phyloP scores from a whole-genome alignment of 1,140 invertebrate genomes.

The Drosophila teissieri region DNA sequence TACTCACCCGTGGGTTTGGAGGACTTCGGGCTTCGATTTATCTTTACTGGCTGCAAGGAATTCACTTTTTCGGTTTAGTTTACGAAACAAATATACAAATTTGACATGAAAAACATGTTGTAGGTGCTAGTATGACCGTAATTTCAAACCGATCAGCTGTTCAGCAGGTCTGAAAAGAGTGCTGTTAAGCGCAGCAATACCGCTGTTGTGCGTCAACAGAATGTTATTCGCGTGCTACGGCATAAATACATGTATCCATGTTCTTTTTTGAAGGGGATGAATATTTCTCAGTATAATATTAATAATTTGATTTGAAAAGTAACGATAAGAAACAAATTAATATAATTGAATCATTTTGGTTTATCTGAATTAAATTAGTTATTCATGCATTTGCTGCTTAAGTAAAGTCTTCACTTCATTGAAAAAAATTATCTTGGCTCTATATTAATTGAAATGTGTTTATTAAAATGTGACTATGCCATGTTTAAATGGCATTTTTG shows the following conservation, averaged over 20 bases:
- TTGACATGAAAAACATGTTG: constrained; percentile 42
- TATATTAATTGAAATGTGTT: too few species aligned
- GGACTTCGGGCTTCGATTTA: not conserved
- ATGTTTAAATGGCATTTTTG: too few species aligned
- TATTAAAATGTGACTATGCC: too few species aligned
- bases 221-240: not conserved
- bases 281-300: not conserved
- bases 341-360: too few species aligned
- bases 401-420: too few species aligned
- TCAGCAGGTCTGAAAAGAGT: not conserved
- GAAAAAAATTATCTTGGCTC: too few species aligned
- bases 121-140: constrained; percentile 43
- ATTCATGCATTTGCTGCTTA: too few species aligned
- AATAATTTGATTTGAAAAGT: too few species aligned
- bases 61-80: constrained; percentile 27
- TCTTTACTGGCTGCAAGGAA: not conserved
- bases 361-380: too few species aligned
- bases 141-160: constrained; percentile 28
- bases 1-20: constrained; percentile 22
- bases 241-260: not conserved
- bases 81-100: constrained; percentile 39
- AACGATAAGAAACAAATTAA: too few species aligned
- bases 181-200: constrained; percentile 6
- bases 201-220: constrained; percentile 6
- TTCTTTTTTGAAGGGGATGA: not conserved